Base-by-base conservation (phyloP, 1,140 invertebrate species). In the Macrobrachium nipponense region DNA sequence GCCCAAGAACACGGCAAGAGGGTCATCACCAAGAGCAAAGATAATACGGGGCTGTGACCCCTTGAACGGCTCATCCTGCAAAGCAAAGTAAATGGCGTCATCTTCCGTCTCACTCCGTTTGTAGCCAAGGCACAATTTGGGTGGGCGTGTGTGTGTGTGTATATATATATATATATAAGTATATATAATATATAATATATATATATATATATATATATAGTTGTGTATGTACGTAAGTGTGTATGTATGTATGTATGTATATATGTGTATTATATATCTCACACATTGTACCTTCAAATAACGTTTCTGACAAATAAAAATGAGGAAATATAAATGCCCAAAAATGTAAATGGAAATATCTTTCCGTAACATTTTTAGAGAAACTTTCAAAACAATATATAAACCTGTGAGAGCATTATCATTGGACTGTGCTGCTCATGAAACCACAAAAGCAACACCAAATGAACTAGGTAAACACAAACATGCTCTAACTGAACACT, bases 101-200 rank as follows among this genome's bases (percentile, higher is more conserved):
- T 51, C 18, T 51, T 36, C 59, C 6, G 5, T 77, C 23, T 51
- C 51, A n/a, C n/a, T 51, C 7, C 51, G 3, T 51, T 51, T 10
- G 8, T 0, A 51, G 12, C 51, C 51, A 3, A 51, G 0, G 51
- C 12, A 51, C 12, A 51, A n/a, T 36, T 36, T 36, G 27, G 27
- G 27, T 36, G 12, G 7, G 12, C 8, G 12, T 51, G 12, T 51
- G n/a, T 20, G n/a, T 68, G 23, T 23, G 36, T 68, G n/a, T 68
- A 68, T 23, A 68, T n/a, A 68, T 68, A n/a, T 68, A 68, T 20
- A 20, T 68, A 68, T 20, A 66, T 68, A 68, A 23, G 2, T 68
- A 68, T 68, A 68, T 68, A 68, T 68, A 68, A 68, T 68, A 20
- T 68, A 68, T 68, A 68, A 68, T 68, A 20, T 68, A 68, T 68